Conservation (phyloP, 2,113 vertebrate genomes). For the Aythya baeri region DNA sequence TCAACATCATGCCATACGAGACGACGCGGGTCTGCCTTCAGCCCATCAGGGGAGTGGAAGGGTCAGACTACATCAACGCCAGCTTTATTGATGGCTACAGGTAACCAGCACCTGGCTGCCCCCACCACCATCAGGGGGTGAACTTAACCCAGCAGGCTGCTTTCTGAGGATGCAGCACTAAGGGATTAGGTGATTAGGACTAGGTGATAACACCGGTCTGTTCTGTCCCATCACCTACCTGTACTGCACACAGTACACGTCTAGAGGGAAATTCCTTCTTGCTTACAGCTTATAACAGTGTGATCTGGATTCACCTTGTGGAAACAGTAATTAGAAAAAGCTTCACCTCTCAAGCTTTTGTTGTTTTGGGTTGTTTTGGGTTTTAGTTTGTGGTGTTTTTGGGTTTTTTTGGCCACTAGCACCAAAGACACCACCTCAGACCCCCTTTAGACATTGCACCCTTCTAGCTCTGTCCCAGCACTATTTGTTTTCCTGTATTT, state of each 20-base stretch:
- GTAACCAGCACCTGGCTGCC: conserved; percentile 56
- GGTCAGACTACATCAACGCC: conserved; percentile 96
- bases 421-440: background rate
- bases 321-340: background rate
- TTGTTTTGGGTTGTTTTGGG: too few relatives aligned
- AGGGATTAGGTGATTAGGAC: background rate
- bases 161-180: background rate
- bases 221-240: background rate
- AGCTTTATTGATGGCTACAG: conserved; percentile 98
- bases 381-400: too few relatives aligned
- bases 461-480: background rate
- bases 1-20: conserved; percentile 99
- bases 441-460: background rate
- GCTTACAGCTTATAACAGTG: background rate
- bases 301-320: background rate
- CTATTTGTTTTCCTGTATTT: background rate
- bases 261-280: background rate
- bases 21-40: conserved; percentile 95
- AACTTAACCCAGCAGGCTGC: background rate
- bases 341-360: accelerated
- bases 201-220: accelerated
- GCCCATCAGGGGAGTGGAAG: conserved; percentile 96
- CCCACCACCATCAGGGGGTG: accelerated
- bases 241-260: accelerated
- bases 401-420: background rate